Base-by-base conservation (phyloP, 2,797 vertebrate genomes). In the Schizopygopsis malacanthus region DNA sequence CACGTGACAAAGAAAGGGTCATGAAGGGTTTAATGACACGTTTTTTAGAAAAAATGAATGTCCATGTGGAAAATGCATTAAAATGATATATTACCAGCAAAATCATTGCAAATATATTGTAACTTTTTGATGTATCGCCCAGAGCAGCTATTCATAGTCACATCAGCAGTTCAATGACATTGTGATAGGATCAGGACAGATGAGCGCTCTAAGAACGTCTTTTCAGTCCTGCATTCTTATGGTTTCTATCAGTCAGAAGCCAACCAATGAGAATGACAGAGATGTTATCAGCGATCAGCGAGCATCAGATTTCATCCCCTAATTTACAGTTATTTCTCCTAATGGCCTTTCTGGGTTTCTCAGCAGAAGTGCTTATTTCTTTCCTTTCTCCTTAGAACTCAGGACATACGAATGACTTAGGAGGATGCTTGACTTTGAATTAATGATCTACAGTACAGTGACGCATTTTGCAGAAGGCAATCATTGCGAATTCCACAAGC, bases 381-480 rank as follows among this genome's bases (percentile, higher is more conserved):
- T 37, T 47, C 7, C 22, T 47, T 43, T 43, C 45, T 33, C 10
- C 79, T 78, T 33, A 81, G 18, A 67, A 45, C 63, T 22, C 65
- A 78, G 33, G 59, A 33, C 65, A 78, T 18, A 12, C 22, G 16
- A 20, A 80, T 78, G 20, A 86, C 67, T 71, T 50, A 72, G 1
- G n/a, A 41, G 50, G 39, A 63, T 33, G 79, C 61, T 52, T 70
- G 85, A 79, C 52, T 82, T 84, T 71, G 54, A 81, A 79, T 82
- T 7, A 59, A 82, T 89, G 18, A 85, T 89, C 82, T 88, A 82
- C 41, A 67, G 45, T 59, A 25, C 22, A 28, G 25, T 33, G 77
- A 81, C 56, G 41, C 77, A 61, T 89, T 88, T 86, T 78, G 78
- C 67, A 81, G 79, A 65, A 70, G 13, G 85, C 87, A 85, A 76